Base-by-base conservation (phyloP, 2,797 vertebrate species). In the Acrossocheilus wenchowensis region DNA sequence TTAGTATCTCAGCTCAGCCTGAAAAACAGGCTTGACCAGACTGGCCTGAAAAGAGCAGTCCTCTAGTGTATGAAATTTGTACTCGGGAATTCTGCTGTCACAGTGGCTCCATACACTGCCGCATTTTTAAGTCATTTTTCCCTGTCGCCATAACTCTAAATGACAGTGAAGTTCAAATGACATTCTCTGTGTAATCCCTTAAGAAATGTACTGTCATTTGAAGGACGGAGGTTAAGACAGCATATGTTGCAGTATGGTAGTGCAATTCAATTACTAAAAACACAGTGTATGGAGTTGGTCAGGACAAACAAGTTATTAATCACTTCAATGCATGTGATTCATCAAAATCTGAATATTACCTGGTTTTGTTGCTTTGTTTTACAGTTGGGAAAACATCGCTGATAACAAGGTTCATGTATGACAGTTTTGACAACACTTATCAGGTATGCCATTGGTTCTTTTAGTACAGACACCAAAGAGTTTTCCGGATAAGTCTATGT, bases 391-490 rank as follows among this genome's bases (percentile, higher is more conserved):
- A 96, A 93, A 96, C 96, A 43, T 96, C 95, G 89, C 94, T 96
- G 91, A 96, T 96, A 91, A 96, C 95, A 91, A 95, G 95, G 91
- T 96, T 96, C 93, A 96, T 96, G 95, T 96, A 96, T 77, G 95
- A 96, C 93, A 96, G 95, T 86, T 96, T 96, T 77, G 95, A 96
- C 94, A 96, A 95, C 94, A 96, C 95, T 39, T 96, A 96, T 92
- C 96, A 96, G 96, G 96, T 96, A 92, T 91, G 92, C 60, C 21
- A 66, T 60, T 17, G 34, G 66, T 23, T 9, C 11, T 39, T 64
- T 75, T 39, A 64, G 64, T 41, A 21, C 54, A 23, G 17, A 21
- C n/a, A 82, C 30, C 41, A 36, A 54, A 68, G 6, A 36, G 30
- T 57, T 64, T 52, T 82, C 57, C 66, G 4, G 11, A 23, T 78